Evolutionary conservation across 2,888 invertebrate species (phyloP), one percentile per base, ranked within the genome.

Genomic region (Parnassius mnemosyne): DNA sequence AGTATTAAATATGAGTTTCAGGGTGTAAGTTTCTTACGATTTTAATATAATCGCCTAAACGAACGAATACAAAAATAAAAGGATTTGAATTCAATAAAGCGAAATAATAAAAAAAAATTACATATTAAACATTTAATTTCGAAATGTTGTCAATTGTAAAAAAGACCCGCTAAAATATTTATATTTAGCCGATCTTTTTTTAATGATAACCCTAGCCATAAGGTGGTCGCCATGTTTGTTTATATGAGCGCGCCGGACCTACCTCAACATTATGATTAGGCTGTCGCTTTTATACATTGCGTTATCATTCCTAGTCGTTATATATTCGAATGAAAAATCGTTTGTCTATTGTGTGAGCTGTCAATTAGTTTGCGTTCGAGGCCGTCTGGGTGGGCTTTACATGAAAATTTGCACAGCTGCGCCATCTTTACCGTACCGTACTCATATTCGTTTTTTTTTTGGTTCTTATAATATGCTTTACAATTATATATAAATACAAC

Each of bases 251-350:
- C 34, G 68, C 49, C 69, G 71, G 81, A 86, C 85, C 87, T 85
- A 76, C 83, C 85, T 73, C 85, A 87, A 88, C 79, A 71, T 63
- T 54, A 63, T 64, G 65, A 69, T 69, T 71, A 68, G 65, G 64
- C 16, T 16, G 59, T 46, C 16, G 47, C 34, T 53, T 16, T 67
- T 80, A 77, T 69, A 80, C 85, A 74, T 34, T 73, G 71, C 75
- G 69, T 77, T 82, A 83, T 82, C 81, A 60, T 67, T 57, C 56
- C 47, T 46, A 53, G 58, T 43, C 53, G 55, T 13, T 42, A 10
- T n/a, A 20, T 20, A 51, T 34, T 54, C 11, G 34, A 52, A 59
- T 46, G 50, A 58, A 54, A 43, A 50, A 25, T 12, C 44, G 16
- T 34, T 63, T 55, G 63, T 59, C 63, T 63, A 63, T 63, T 59